A percentile compares a stretch with the other conserved stretches of the same genome.
Conservation (phyloP, 2,888 invertebrate genomes). For the Lysandra bellargus region DNA sequence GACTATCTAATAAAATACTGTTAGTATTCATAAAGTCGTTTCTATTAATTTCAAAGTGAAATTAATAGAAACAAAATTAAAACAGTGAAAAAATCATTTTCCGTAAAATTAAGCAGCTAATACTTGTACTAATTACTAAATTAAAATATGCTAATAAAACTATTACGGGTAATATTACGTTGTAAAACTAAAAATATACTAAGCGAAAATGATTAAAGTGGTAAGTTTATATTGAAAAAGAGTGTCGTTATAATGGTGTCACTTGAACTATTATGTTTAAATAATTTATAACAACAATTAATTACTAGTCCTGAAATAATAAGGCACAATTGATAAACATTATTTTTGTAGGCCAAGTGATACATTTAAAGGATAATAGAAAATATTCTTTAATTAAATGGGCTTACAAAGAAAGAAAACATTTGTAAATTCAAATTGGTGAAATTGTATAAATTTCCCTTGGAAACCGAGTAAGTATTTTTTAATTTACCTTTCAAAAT, state of each 20-base stretch:
- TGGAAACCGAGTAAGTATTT: too few species aligned
- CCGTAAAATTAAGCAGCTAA: constrained; percentile 12
- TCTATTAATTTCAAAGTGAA: neutral
- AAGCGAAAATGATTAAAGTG: neutral
- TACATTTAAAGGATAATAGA: too few species aligned
- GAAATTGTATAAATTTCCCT: too few species aligned
- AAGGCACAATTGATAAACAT: too few species aligned
- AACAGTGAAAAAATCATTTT: neutral
- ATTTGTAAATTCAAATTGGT: too few species aligned
- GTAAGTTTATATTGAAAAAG: neutral
- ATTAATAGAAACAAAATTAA: neutral
- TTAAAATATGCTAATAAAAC: constrained; percentile 25
- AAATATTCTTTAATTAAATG: too few species aligned
- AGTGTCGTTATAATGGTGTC: neutral
- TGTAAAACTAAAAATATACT: neutral
- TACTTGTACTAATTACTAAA: constrained; percentile 7
- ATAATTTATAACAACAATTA: neutral
- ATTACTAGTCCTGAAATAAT: neutral
- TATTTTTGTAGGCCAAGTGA: too few species aligned
- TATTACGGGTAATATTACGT: neutral
- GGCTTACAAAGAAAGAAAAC: too few species aligned
- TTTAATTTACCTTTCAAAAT: too few species aligned
- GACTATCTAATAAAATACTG: neutral
- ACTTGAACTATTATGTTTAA: neutral
- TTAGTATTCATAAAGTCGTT: neutral